A percentile compares a stretch with the other conserved stretches of the same genome.
Evolutionary conservation across 2,888 invertebrate species (phyloP).

Genomic region (Aleiodes alternator): DNA sequence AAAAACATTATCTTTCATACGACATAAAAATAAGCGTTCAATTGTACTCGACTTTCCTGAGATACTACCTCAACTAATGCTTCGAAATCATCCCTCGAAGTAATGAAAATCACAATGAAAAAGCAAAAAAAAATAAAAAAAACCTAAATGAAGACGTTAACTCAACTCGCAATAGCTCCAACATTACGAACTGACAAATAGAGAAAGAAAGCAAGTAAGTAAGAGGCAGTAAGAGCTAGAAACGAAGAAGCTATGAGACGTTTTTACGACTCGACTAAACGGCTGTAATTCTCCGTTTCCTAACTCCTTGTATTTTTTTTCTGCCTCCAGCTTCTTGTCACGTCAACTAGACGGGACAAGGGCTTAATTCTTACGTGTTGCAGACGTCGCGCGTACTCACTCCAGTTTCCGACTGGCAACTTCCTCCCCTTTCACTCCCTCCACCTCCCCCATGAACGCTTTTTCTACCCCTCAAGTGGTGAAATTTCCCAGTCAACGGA

Average conservation of each 20-base stretch:
- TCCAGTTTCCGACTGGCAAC: conserved; percentile 33
- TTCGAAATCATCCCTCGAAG: too few relatives aligned
- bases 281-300: conserved; percentile 61
- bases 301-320: conserved; percentile 58
- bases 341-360: conserved; percentile 53
- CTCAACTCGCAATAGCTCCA: neutral
- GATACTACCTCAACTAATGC: too few relatives aligned
- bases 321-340: conserved; percentile 50
- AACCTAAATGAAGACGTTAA: too few relatives aligned
- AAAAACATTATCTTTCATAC: too few relatives aligned
- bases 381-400: conserved; percentile 44
- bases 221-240: conserved; percentile 31
- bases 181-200: neutral
- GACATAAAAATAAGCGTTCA: too few relatives aligned
- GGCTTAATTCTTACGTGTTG: conserved; percentile 55
- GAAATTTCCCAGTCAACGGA: conserved; percentile 38
- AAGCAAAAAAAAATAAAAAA: too few relatives aligned
- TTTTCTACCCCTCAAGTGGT: conserved; percentile 30
- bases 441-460: conserved; percentile 3
- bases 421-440: conserved; percentile 1
- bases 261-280: conserved; percentile 67
- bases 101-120: too few relatives aligned
- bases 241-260: conserved; percentile 54
- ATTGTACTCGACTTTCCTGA: too few relatives aligned
- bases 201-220: conserved; percentile 19